Evolutionary conservation across 2,113 vertebrate genomes (phyloP).

Genomic region (Asarcornis scutulata): DNA sequence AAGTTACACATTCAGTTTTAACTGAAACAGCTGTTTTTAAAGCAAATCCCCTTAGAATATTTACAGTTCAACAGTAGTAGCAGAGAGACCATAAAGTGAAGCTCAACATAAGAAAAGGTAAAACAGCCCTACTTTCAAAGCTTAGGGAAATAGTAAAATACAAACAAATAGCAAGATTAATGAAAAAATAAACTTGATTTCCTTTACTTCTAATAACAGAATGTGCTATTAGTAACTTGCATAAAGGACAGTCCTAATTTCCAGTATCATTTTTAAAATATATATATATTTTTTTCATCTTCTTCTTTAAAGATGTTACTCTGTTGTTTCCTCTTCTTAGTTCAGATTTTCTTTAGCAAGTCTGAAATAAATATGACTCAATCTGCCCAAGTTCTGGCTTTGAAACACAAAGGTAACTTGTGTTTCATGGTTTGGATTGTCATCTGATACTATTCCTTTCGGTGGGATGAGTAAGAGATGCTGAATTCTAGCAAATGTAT

Average conservation of each 20-base stretch:
- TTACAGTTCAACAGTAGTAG: not conserved
- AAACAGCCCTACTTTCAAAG: not conserved
- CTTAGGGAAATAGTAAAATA: not conserved
- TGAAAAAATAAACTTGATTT: not conserved
- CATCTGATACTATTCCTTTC: not conserved
- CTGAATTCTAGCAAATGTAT: slow-evolving; percentile 24
- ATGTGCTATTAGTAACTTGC: not conserved
- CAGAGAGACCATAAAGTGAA: not conserved
- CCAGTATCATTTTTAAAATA: not conserved
- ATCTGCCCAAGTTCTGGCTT: not conserved
- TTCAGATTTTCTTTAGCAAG: not conserved
- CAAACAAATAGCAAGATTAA: not conserved
- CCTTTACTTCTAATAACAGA: not conserved
- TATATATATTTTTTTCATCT: not conserved
- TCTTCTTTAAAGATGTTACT: not conserved
- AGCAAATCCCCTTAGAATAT: slow-evolving; percentile 3
- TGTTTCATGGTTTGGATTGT: not conserved
- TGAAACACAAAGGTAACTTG: not conserved
- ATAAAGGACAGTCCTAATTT: not conserved
- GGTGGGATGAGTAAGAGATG: not conserved
- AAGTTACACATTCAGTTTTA: not conserved
- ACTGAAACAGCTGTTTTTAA: not conserved
- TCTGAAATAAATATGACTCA: not conserved
- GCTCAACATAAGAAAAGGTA: not conserved
- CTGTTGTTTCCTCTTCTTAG: not conserved